Conservation (phyloP, 1,140 invertebrate genomes). For the Eupristina koningsbergeri region DNA sequence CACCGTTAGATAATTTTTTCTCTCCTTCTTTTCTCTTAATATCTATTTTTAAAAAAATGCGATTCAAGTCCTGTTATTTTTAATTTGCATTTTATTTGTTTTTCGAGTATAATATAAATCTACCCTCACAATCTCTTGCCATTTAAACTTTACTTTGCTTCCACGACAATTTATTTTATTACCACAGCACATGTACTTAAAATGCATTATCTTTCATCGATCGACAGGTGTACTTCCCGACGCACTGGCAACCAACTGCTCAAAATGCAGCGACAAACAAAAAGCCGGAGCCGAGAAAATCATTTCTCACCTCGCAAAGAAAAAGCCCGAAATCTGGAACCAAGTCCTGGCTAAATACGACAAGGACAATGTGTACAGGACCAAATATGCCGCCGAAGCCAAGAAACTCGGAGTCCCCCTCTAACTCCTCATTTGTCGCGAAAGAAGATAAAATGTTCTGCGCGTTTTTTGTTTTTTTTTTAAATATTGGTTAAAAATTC, state of each 20-base stretch:
- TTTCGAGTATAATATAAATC: not conserved
- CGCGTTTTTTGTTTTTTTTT: not conserved
- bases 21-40: too few species aligned
- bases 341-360: slow-evolving; percentile 77
- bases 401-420: slow-evolving; percentile 59
- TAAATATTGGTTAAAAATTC: not conserved
- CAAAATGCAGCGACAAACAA: slow-evolving; percentile 78
- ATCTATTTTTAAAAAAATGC: too few species aligned
- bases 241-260: slow-evolving; percentile 77
- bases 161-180: too few species aligned
- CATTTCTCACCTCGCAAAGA: slow-evolving; percentile 73
- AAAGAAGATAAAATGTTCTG: slow-evolving; percentile 1
- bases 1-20: too few species aligned
- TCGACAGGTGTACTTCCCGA: slow-evolving; percentile 75
- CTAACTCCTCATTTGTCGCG: slow-evolving; percentile 42
- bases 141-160: too few species aligned
- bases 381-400: slow-evolving; percentile 75
- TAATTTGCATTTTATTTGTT: not conserved
- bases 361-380: slow-evolving; percentile 75
- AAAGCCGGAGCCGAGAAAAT: slow-evolving; percentile 73
- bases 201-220: not conserved
- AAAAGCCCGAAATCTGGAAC: slow-evolving; percentile 76
- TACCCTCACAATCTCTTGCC: not conserved
- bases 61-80: not conserved
- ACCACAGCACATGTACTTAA: too few species aligned